phyloP scores from a whole-genome alignment of 2,113 vertebrate species.

The Psephotus haematonotus region DNA sequence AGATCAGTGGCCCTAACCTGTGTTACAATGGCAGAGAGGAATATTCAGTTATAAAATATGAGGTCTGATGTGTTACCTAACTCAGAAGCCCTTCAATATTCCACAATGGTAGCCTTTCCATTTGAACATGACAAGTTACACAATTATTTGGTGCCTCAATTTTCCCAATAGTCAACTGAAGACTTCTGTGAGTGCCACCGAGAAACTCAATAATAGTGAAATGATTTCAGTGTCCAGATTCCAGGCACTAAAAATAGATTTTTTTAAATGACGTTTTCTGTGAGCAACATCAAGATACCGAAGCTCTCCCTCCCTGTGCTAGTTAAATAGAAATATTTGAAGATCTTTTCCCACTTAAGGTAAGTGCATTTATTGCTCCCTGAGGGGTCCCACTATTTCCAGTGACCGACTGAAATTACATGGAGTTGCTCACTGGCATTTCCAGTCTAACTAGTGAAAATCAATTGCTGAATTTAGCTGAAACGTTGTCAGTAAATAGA shows the following conservation, averaged over 20 bases:
- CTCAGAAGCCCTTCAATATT: not conserved
- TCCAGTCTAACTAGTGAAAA: slow-evolving; percentile 41
- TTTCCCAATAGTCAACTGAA: not conserved
- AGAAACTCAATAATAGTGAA: not conserved
- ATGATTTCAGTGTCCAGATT: not conserved
- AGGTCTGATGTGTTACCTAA: not conserved
- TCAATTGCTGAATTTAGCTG: slow-evolving; percentile 37
- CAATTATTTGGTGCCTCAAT: not conserved
- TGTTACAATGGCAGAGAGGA: not conserved
- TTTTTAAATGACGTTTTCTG: not conserved
- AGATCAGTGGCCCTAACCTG: not conserved
- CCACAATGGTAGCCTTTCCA: not conserved
- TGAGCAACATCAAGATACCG: not conserved
- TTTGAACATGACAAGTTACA: not conserved
- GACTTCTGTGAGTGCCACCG: not conserved
- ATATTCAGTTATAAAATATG: not conserved
- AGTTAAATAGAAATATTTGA: not conserved
- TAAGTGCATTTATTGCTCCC: not conserved
- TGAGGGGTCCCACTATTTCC: not conserved
- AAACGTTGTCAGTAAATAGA: not conserved
- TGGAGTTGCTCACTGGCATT: not conserved
- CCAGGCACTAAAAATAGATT: not conserved
- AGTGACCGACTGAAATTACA: not conserved
- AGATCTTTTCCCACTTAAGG: not conserved
- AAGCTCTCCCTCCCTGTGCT: not conserved